A percentile compares a stretch with the other conserved stretches of the same genome.
Conservation (phyloP, 2,888 invertebrate species). For the Caenorhabditis drosophilae region DNA sequence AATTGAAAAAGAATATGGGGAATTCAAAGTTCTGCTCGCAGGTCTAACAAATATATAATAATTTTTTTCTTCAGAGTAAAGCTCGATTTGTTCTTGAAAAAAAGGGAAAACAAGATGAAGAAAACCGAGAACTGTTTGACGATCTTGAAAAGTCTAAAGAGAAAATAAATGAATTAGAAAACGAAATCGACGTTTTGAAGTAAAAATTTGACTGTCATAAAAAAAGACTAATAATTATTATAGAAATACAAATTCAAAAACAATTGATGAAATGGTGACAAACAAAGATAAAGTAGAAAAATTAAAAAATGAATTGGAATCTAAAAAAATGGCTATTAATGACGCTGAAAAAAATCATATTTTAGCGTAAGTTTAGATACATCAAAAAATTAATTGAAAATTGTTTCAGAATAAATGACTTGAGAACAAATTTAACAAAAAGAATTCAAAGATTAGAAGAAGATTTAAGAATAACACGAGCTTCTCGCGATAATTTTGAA, state of each 20-base stretch:
- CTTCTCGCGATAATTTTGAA: constrained; percentile 16
- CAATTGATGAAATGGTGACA: constrained; percentile 6
- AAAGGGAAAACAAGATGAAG: constrained; percentile 21
- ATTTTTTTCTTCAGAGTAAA: constrained; percentile 20
- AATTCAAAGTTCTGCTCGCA: constrained; percentile 16
- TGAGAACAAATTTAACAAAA: constrained; percentile 17
- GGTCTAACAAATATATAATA: too few relatives aligned
- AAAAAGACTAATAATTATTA: too few relatives aligned
- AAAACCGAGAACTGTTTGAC: constrained; percentile 7
- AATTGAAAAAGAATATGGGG: constrained; percentile 19
- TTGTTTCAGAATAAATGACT: constrained; percentile 27
- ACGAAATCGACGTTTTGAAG: constrained; percentile 13
- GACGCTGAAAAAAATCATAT: neutral
- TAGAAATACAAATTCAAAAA: too few relatives aligned
- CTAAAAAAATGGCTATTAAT: neutral
- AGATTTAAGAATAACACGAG: constrained; percentile 17
- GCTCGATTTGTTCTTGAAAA: constrained; percentile 35
- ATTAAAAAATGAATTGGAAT: neutral
- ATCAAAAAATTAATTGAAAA: too few relatives aligned
- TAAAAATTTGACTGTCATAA: constrained; percentile 6
- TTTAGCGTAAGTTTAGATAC: constrained; percentile 4
- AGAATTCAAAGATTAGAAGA: constrained; percentile 25
- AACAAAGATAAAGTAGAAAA: constrained; percentile 1
- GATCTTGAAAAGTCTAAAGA: constrained; percentile 15
- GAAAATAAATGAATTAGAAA: constrained; percentile 9